Percentiles rank a stretch among this genome's conserved stretches.
Evolutionary conservation across 2,888 invertebrate species (phyloP).

Genomic region (Meteorus colon): DNA sequence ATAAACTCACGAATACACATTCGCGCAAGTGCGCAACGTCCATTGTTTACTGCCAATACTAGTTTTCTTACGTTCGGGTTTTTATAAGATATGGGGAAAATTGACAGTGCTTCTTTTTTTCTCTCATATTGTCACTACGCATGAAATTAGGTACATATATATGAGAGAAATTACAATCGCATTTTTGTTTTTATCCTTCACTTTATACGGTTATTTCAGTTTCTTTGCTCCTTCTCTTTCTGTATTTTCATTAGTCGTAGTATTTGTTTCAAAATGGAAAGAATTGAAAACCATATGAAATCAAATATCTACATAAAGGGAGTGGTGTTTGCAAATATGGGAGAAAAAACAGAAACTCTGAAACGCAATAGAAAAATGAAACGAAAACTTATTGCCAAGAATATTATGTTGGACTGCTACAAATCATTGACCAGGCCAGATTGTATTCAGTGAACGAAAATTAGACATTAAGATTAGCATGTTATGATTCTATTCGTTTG

Average conservation of each 20-base stretch:
- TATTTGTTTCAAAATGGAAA: neutral
- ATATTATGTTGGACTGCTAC: neutral
- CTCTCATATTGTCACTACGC: slow-evolving; percentile 13
- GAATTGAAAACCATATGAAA: neutral
- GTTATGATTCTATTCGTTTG: slow-evolving; percentile 64
- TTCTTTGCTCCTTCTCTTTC: neutral
- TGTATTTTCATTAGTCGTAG: neutral
- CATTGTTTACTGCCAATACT: slow-evolving; percentile 71
- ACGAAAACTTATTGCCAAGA: neutral
- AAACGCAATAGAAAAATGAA: slow-evolving; percentile 7
- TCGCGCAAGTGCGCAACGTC: slow-evolving; percentile 72
- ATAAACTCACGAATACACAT: slow-evolving; percentile 57
- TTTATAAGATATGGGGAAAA: slow-evolving; percentile 57
- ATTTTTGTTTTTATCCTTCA: neutral
- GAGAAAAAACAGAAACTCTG: neutral
- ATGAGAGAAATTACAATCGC: neutral
- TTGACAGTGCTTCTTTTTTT: slow-evolving; percentile 24
- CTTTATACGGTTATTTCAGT: neutral
- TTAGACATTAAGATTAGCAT: slow-evolving; percentile 63
- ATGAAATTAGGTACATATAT: neutral
- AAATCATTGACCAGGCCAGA: slow-evolving; percentile 6
- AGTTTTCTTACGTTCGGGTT: slow-evolving; percentile 64
- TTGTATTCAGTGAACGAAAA: slow-evolving; percentile 49
- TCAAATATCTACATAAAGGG: neutral
- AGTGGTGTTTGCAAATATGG: neutral